Base-by-base conservation (phyloP, 2,113 vertebrate species). In the Chlamydotis undulata region DNA sequence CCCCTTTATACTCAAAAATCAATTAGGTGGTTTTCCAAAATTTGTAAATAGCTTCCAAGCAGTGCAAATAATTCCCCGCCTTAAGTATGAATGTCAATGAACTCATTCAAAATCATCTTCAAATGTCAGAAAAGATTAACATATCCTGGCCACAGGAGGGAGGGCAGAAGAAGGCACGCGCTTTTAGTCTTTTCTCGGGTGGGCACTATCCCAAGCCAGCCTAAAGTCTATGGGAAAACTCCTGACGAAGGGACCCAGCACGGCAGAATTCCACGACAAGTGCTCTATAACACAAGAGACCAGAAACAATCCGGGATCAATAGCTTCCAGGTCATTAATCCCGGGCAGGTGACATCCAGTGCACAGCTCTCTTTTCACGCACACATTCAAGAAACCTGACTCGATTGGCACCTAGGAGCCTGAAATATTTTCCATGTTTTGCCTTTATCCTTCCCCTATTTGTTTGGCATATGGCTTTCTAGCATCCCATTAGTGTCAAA, bases 301-400 rank as follows among this genome's bases (percentile, higher is more conserved):
- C 75, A 64, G 92, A 93, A 96, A 89, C 73, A 95, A 82, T 94
- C 96, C 89, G 82, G 55, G 95, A 95, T 97, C 95, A 93, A 96
- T 97, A 95, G 77, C 95, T 92, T 77, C 77, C 91, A 91, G 96
- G 84, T 96, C 77, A 97, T 97, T 93, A 97, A 97, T 95, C 84
- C 92, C 87, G 81, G 71, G 88, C 92, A 96, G 93, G 76, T 73
- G 96, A 94, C 90, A 96, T 43, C 82, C 52, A 93, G 76, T 55
- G 82, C 75, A 93, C 53, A 95, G 68, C 92, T 89, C 95, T 97
- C 86, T 94, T 98, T 95, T 95, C 93, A 95, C 60, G 49, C 93
- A 96, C 94, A 96, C 77, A 87, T 85, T 96, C 69, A 85, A 93
- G 96, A 94, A 98, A 97, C 55, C 91, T 95, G 95, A 97, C 89